Evolutionary conservation across 2,797 vertebrate genomes (phyloP).

Genomic region (Myripristis murdjan): DNA sequence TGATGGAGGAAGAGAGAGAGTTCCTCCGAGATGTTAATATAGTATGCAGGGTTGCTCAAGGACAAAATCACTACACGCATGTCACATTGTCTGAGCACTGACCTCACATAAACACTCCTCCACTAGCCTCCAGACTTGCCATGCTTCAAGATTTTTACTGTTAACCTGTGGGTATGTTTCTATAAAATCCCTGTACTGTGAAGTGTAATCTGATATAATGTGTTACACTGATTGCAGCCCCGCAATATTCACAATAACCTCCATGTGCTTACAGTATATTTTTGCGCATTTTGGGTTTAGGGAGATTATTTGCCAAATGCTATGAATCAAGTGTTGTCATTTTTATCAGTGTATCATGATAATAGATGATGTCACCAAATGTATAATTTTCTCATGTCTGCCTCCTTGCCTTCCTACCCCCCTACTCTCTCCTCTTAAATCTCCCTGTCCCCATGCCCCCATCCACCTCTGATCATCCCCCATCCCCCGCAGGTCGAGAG

Average conservation of each 20-base stretch:
- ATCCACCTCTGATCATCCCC: not conserved
- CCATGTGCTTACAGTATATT: not conserved
- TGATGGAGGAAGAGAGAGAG: slow-evolving; percentile 6
- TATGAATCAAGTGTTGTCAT: not conserved
- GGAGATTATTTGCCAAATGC: not conserved
- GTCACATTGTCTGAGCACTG: slow-evolving; percentile 1
- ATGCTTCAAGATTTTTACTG: slow-evolving; percentile 26
- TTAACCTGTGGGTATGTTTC: slow-evolving; percentile 29
- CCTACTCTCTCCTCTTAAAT: not conserved
- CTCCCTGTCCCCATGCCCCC: not conserved
- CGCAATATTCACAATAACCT: not conserved
- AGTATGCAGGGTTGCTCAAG: slow-evolving; percentile 25
- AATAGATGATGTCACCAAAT: not conserved
- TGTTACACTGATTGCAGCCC: not conserved
- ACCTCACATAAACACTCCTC: slow-evolving; percentile 26
- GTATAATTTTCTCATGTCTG: slow-evolving; percentile 3
- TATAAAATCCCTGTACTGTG: not conserved
- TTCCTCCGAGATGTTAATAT: slow-evolving; percentile 10
- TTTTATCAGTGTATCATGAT: not conserved
- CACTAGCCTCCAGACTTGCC: slow-evolving; percentile 15
- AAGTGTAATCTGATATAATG: not conserved
- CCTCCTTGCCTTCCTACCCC: not conserved
- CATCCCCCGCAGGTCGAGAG: slow-evolving; percentile 89
- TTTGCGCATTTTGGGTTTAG: not conserved
- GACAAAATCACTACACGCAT: slow-evolving; percentile 10